Conservation (phyloP, 2,797 vertebrate species). For the Podarcis lilfordi region DNA sequence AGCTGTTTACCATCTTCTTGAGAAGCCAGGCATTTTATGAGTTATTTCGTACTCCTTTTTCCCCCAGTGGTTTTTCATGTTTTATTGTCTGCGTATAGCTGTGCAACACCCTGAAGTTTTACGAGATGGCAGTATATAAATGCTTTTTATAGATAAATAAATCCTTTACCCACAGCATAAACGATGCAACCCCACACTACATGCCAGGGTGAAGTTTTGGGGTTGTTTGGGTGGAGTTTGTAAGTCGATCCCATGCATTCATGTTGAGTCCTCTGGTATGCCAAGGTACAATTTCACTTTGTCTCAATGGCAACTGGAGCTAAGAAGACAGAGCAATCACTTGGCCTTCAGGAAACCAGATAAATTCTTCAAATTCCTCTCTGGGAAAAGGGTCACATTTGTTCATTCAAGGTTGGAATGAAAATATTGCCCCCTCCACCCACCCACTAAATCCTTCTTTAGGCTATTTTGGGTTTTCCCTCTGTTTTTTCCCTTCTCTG, state of each 20-base stretch:
- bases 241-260: neutral
- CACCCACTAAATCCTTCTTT: neutral
- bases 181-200: neutral
- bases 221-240: neutral
- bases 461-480: neutral
- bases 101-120: too few species aligned
- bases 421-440: constrained; percentile 2
- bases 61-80: too few species aligned
- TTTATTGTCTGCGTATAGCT: too few species aligned
- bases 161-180: too few species aligned
- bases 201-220: neutral
- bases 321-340: constrained; percentile 3
- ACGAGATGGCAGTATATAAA: too few species aligned
- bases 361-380: constrained; percentile 57
- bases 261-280: neutral
- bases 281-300: constrained; percentile 11
- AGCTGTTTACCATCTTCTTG: too few species aligned
- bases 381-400: constrained; percentile 19
- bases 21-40: too few species aligned
- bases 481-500: too few species aligned
- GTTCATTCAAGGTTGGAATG: constrained; percentile 20
- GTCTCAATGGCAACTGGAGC: neutral
- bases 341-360: constrained; percentile 44
- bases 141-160: too few species aligned
- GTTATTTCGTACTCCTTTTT: too few species aligned